Base-by-base conservation (phyloP, 1,140 invertebrate species). In the Mesaphorura yosii region DNA sequence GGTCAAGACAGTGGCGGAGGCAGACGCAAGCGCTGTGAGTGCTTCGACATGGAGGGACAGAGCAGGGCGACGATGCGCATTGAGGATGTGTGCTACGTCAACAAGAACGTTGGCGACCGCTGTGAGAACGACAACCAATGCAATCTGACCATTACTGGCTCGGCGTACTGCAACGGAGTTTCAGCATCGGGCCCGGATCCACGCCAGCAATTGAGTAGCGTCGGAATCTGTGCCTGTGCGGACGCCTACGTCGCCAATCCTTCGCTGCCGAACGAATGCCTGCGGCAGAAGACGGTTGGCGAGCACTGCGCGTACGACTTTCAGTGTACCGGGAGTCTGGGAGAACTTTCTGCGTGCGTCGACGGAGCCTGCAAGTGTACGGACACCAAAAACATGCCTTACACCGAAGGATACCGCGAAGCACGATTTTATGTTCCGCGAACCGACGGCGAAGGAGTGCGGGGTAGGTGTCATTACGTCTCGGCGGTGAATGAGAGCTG, bases 41-140 rank as follows among this genome's bases (percentile, higher is more conserved):
- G 50, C 39, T 51, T 39, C 26, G 50, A 51, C 26, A 23, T 25
- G n/a, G 5, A 42, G 5, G 20, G n/a, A 25, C n/a, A 29, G 3
- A 40, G 23, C 15, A 51, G n/a, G 20, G 7, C 23, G 2, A 6
- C 23, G 2, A 3, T 19, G 3, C 19, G 6, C 20, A 48, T 49
- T 12, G 38, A 44, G 3, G 26, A 28, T 17, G 23, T 44, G 15
- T 55, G 53, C 39, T 55, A 50, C 47, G 12, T 49, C 23, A 49
- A 50, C n/a, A 55, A 55, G 25, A 23, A 34, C n/a, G 17, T 55
- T 14, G 53, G 47, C 2, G 34, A 44, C 17, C 34, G 15, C 4
- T 55, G 53, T 39, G 45, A 15, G 29, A 38, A 14, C 5, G 39
- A 55, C 31, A 23, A 41, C n/a, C 47, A 55, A 23, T 54, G 52